A percentile compares a stretch with the other conserved stretches of the same genome.
Conservation (phyloP, 2,888 invertebrate species). For the Drosophila meridiana region DNA sequence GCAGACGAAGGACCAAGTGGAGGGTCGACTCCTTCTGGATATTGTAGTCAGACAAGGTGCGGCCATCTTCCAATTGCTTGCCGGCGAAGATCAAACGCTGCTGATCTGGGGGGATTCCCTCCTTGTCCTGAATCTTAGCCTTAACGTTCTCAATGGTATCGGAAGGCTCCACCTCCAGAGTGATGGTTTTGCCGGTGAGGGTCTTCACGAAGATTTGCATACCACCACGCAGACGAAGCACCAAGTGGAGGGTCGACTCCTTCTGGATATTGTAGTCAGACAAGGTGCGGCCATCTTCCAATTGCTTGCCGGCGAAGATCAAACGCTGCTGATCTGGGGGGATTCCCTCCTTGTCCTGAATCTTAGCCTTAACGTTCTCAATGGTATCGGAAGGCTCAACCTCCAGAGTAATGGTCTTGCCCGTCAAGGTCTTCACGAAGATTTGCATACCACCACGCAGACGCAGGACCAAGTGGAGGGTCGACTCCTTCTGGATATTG, state of each 20-base stretch:
- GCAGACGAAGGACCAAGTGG: conserved; percentile 93
- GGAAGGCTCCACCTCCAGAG: conserved; percentile 39
- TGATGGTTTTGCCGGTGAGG: conserved; percentile 50
- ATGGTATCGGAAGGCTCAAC: conserved; percentile 75
- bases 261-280: conserved; percentile 87
- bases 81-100: conserved; percentile 76
- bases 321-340: conserved; percentile 81
- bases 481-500: conserved; percentile 79
- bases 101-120: conserved; percentile 78
- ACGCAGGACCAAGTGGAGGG: conserved; percentile 90
- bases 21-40: conserved; percentile 96
- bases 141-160: conserved; percentile 69
- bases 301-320: conserved; percentile 77
- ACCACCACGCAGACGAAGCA: conserved; percentile 95
- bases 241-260: conserved; percentile 86
- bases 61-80: conserved; percentile 95
- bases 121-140: conserved; percentile 76
- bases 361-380: conserved; percentile 79
- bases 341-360: conserved; percentile 79
- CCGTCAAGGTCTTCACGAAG: conserved; percentile 77
- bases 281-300: conserved; percentile 93
- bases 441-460: conserved; percentile 90
- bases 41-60: conserved; percentile 95
- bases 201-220: conserved; percentile 83
- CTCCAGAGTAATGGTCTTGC: conserved; percentile 77